These are phyloP conservation scores for Sebastes hopkinsi DNA, from an alignment of 2,797 vertebrate genomes.

Conservation along the genomic window DNA sequence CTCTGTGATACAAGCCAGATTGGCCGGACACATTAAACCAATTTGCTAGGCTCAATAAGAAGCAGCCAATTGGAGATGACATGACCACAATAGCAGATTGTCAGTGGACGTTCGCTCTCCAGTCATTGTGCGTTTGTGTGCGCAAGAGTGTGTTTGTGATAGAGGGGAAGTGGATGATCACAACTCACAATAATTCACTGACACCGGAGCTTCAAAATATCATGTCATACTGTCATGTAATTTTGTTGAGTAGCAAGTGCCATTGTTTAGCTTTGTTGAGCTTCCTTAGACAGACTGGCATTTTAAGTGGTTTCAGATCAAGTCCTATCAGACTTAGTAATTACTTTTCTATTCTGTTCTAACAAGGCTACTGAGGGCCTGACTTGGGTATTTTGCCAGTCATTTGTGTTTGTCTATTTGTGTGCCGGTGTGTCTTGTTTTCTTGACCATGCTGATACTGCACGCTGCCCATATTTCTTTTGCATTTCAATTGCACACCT, in stretches of 20 bases:
- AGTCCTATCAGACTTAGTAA: slow-evolving; percentile 27
- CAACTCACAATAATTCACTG: slow-evolving; percentile 23
- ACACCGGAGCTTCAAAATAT: slow-evolving; percentile 20
- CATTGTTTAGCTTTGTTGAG: slow-evolving; percentile 21
- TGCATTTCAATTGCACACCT: slow-evolving; percentile 12
- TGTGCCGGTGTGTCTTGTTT: slow-evolving; percentile 32
- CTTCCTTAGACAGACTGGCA: slow-evolving; percentile 8
- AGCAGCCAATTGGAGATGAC: slow-evolving; percentile 65
- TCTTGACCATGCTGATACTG: slow-evolving; percentile 18
- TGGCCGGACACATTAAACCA: slow-evolving; percentile 73
- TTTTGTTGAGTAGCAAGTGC: neutral
- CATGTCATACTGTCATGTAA: slow-evolving; percentile 4
- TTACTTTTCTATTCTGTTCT: slow-evolving; percentile 28
- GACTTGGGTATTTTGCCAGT: neutral
- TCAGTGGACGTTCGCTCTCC: slow-evolving; percentile 31
- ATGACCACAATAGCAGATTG: slow-evolving; percentile 58
- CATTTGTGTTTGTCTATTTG: slow-evolving; percentile 14
- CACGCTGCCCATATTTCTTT: slow-evolving; percentile 10
- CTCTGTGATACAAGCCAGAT: slow-evolving; percentile 60
- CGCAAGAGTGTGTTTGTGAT: slow-evolving; percentile 1
- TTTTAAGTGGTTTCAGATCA: slow-evolving; percentile 32
- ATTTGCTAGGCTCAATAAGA: slow-evolving; percentile 71
- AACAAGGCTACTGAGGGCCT: neutral
- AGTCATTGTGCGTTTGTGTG: slow-evolving; percentile 26
- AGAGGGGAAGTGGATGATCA: slow-evolving; percentile 19